phyloP scores from a whole-genome alignment of 2,797 vertebrate genomes.

The Cirrhinus molitorella region DNA sequence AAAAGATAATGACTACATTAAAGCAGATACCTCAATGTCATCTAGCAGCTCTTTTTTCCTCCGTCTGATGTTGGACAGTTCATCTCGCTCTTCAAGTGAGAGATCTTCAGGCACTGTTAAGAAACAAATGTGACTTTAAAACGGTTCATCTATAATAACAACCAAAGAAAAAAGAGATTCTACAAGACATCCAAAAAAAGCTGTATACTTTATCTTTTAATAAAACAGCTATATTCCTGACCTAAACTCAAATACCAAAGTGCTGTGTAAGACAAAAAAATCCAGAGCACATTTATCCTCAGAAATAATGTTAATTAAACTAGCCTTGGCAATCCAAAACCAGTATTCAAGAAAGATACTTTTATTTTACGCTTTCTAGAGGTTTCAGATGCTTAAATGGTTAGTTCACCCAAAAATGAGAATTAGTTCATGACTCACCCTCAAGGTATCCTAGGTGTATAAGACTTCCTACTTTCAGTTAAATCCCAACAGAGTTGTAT shows the following conservation, averaged over 20 bases:
- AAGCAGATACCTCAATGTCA: constrained; percentile 90
- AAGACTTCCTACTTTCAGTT: too few relatives aligned
- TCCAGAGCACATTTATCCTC: not conserved
- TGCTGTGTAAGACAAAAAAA: not conserved
- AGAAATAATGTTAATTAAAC: constrained; percentile 1
- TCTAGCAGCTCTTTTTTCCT: constrained; percentile 96
- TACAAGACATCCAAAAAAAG: not conserved
- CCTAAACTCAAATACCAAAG: not conserved
- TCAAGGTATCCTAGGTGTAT: too few relatives aligned
- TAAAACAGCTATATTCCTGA: not conserved
- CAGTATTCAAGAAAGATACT: not conserved
- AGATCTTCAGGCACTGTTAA: constrained; percentile 93
- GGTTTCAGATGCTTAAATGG: too few relatives aligned
- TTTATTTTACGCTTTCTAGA: too few relatives aligned
- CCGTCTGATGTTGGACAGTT: constrained; percentile 93
- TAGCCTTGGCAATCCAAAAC: not conserved
- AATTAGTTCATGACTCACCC: too few relatives aligned
- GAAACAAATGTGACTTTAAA: constrained; percentile 20
- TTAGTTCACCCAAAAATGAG: too few relatives aligned
- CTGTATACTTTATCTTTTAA: not conserved
- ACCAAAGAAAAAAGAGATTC: not conserved
- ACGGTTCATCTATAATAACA: not conserved
- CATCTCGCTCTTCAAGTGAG: constrained; percentile 91
- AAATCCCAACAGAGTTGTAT: too few relatives aligned
- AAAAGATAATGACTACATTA: not conserved